Evolutionary conservation across 1,140 invertebrate species (phyloP), one percentile per base, ranked within the genome.

Genomic region (Elysia chlorotica): DNA sequence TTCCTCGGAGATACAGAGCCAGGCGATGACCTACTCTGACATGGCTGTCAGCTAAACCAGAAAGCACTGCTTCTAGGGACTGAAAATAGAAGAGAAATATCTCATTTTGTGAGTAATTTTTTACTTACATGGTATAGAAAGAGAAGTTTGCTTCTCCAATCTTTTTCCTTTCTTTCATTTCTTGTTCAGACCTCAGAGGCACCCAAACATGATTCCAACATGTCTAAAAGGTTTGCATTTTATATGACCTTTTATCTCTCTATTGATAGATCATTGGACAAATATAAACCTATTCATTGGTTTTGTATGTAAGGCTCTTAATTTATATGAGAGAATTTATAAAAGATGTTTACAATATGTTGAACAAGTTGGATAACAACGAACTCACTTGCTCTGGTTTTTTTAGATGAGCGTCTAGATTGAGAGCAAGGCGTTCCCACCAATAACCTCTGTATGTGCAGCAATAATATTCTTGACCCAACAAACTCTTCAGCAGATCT

Each of bases 381-480:
- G 35, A 37, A 35, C n/a, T 59, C 70, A 87, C 85, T 81, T 88
- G 66, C 57, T 77, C 65, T n/a, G 82, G 85, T 65, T 84, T 78
- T 79, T 90, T 90, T 33, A 91, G 79, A 84, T 91, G 89, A 57
- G 83, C 84, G 54, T 90, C 88, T 21, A 88, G 81, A 74, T 90
- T 90, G 0, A 91, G 80, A 19, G 89, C 85, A 25, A 90, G 75
- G 69, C 90, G 78, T 73, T 90, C 89, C 79, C 85, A 90, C 89
- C 89, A 91, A 33, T 87, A 82, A 17, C 89, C 90, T 36, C 88
- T 79, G 73, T 88, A 88, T 56, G 88, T 81, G 30, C 74, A 71
- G 56, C 86, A 81, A 75, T 90, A 88, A 0, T 85, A 74, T 1
- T 80, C 74, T 79, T 91, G 89, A 0, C 61, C 70, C 17, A 91